Evolutionary conservation across 2,113 vertebrate species (phyloP), one percentile per base, ranked within the genome.

Genomic region (Labrus mixtus): DNA sequence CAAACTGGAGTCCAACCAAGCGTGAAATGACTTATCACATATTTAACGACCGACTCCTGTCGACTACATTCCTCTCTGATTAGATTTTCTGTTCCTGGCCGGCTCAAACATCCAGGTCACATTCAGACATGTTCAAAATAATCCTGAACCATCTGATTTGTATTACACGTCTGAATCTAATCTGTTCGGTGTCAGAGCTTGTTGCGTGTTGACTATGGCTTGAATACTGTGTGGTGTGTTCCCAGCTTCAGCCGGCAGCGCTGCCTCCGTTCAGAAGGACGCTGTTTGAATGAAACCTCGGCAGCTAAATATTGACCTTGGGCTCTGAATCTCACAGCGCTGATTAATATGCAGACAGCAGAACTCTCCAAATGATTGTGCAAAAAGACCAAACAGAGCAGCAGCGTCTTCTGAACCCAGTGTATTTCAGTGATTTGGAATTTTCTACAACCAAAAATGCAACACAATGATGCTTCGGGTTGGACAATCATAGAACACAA

Each of bases 1-100:
- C 55, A 20, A 73, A 82, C 73, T 65, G 82, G 65, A 79, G 50
- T 23, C 5, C 8, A 39, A 73, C 68, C 77, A 73, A 64, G 51
- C 68, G 71, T 77, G 81, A 79, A 80, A 79, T 36, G 61, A 69
- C 74, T 77, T 57, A 36, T 70, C 37, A 50, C 0, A 8, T 33
- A 54, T 45, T 58, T 57, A 54, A 76, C 61, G 51, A 68, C 20
- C n/a, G 22, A 12, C 56, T 55, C 41, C 51, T 13, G 37, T 39
- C 50, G 66, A 61, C 12, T 50, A 22, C 33, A 33, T 6, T 74
- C 23, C 0, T 45, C 25, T 46, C 36, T 13, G 58, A 80, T 72
- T 58, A 48, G 3, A 23, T 36, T 46, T 46, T 53, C 20, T 15
- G 63, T 16, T 74, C 33, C 51, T 61, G 65, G 60, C 54, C 63